Evolutionary conservation across 1,140 invertebrate species (phyloP), one percentile per base, ranked within the genome.

Genomic region (Heliconius congener): DNA sequence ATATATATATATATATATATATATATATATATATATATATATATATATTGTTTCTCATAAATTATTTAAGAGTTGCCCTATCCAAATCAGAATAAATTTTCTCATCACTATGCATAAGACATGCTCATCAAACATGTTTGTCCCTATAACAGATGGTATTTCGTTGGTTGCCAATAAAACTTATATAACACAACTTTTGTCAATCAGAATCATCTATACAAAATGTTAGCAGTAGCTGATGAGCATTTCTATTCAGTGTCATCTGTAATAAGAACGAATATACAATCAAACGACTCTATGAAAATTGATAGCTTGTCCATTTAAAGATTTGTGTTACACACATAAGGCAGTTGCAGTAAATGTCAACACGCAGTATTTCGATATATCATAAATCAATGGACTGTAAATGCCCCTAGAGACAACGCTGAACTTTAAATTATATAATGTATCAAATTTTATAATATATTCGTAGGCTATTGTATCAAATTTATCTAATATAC

Each of bases 111-210:
- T 66, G 23, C 27, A 66, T 66, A 1, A 8, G 9, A 66, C 11
- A 30, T 5, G 8, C 9, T 27, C 60, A 27, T 66, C 55, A 27
- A n/a, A 39, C 11, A 60, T n/a, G 23, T 57, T 75, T 57, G 19
- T 75, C 39, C 74, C 18, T 39, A 23, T 42, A 75, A 66, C 74
- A 75, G 74, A 60, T 75, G 74, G 55, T 75, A 75, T 75, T 75
- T 75, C 74, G 74, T 66, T 34, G 16, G 55, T 66, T 66, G 55
- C 55, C 74, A 75, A 74, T 57, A 57, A 74, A 60, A 75, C 27
- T 75, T 66, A 66, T 66, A 23, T 66, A 66, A 66, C 60, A 11
- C 23, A 27, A 30, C 60, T 66, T 66, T 66, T 66, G 60, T 66
- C 16, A 66, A 66, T 66, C 60, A 66, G 3, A 66, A 66, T 30